Evolutionary conservation across 2,113 vertebrate genomes (phyloP).

Genomic region (Tapirus terrestris): DNA sequence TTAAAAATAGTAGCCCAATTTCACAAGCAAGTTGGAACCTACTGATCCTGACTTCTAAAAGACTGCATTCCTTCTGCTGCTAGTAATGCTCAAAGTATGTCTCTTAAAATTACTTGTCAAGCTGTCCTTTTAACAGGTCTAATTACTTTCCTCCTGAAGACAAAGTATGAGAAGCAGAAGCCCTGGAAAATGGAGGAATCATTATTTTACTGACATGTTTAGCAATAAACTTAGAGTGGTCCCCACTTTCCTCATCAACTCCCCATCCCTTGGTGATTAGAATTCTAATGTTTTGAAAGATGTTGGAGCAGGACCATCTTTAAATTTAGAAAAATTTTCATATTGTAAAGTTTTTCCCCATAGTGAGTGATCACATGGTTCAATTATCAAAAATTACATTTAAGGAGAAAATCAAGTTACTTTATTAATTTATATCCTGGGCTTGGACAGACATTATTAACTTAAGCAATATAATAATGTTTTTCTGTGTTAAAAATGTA

Average conservation of each 20-base stretch:
- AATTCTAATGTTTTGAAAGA: slow-evolving; percentile 33
- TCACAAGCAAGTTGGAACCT: slow-evolving; percentile 73
- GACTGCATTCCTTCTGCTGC: slow-evolving; percentile 70
- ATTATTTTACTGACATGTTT: slow-evolving; percentile 31
- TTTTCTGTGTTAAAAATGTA: slow-evolving; percentile 9
- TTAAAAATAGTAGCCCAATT: slow-evolving; percentile 79
- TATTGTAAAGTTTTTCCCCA: background rate
- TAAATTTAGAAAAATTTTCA: slow-evolving; percentile 43
- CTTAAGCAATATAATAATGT: background rate
- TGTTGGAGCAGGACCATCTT: background rate
- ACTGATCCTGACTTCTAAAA: slow-evolving; percentile 68
- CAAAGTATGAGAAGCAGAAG: slow-evolving; percentile 19
- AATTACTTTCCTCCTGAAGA: slow-evolving; percentile 57
- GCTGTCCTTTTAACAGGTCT: slow-evolving; percentile 33
- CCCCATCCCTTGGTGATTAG: background rate
- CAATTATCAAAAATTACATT: slow-evolving; percentile 40
- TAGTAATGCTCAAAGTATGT: slow-evolving; percentile 60
- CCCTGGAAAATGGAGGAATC: background rate
- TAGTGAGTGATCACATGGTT: background rate
- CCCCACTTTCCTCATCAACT: background rate
- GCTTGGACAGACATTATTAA: background rate
- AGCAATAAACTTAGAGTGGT: background rate
- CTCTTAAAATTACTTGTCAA: slow-evolving; percentile 55
- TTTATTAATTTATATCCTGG: background rate
- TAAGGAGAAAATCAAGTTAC: background rate